These are phyloP conservation scores for Drosophila merina DNA, from an alignment of 2,888 invertebrate species.

Conservation along the genomic window DNA sequence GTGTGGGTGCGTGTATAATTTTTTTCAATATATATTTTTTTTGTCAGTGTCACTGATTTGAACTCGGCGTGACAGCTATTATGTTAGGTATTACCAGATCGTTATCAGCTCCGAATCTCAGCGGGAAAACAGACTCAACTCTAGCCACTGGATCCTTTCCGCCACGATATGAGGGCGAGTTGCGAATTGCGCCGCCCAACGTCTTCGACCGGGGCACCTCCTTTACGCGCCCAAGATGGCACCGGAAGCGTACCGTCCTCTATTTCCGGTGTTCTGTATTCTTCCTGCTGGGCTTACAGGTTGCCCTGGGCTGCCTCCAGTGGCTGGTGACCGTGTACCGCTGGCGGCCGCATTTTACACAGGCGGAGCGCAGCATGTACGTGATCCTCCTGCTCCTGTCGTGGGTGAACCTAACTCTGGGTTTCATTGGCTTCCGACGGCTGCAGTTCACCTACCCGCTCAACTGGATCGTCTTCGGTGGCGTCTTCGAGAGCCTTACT, in stretches of 20 bases:
- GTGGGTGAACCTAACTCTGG: slow-evolving; percentile 51
- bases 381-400: slow-evolving; percentile 48
- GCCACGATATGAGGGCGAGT: neutral
- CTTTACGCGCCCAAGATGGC: neutral
- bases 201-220: slow-evolving; percentile 2
- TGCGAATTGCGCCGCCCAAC: neutral
- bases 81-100: slow-evolving; percentile 27
- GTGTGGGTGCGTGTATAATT: neutral
- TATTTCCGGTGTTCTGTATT: slow-evolving; percentile 47
- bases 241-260: neutral
- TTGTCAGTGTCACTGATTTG: slow-evolving; percentile 9
- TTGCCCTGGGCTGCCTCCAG: slow-evolving; percentile 43
- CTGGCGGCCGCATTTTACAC: slow-evolving; percentile 29
- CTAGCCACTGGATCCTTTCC: neutral
- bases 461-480: slow-evolving; percentile 61
- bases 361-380: slow-evolving; percentile 40
- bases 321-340: slow-evolving; percentile 56
- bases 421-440: slow-evolving; percentile 57
- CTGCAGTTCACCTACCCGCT: slow-evolving; percentile 53
- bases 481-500: slow-evolving; percentile 59
- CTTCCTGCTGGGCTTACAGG: slow-evolving; percentile 41
- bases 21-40: slow-evolving; percentile 15
- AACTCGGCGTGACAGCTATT: slow-evolving; percentile 26
- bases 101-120: slow-evolving; percentile 14
- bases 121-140: neutral